Conservation (phyloP, 2,797 vertebrate genomes). For the Tympanoctomys barrerae region DNA sequence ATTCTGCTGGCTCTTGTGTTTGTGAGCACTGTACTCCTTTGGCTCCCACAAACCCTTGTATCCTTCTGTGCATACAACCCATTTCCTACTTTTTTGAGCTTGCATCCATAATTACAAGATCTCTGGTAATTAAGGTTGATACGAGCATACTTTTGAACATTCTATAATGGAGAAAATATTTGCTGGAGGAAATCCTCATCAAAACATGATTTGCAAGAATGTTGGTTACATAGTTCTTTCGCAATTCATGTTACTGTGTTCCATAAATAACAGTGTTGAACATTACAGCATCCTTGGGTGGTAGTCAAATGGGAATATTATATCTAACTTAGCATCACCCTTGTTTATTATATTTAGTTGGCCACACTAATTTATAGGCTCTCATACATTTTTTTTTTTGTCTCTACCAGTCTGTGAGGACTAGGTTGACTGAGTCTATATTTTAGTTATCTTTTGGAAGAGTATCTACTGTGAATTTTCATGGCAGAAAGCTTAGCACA, state of each 20-base stretch:
- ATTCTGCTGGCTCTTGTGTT: not conserved
- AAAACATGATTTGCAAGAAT: slow-evolving; percentile 73
- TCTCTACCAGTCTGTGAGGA: not conserved
- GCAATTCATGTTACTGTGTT: slow-evolving; percentile 54
- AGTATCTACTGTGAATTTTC: slow-evolving; percentile 34
- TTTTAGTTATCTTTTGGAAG: slow-evolving; percentile 36
- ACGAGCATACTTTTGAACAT: slow-evolving; percentile 58
- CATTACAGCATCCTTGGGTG: slow-evolving; percentile 57
- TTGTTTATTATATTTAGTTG: not conserved
- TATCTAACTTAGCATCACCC: not conserved
- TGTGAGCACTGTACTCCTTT: not conserved
- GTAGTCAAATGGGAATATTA: slow-evolving; percentile 61
- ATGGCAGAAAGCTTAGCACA: slow-evolving; percentile 29
- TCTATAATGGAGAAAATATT: slow-evolving; percentile 78
- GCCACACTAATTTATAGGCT: not conserved
- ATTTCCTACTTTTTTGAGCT: not conserved
- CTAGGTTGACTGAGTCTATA: not conserved
- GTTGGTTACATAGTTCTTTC: slow-evolving; percentile 67
- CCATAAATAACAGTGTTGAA: slow-evolving; percentile 71
- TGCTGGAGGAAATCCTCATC: slow-evolving; percentile 68
- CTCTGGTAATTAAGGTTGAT: slow-evolving; percentile 63
- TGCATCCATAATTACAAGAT: slow-evolving; percentile 46
- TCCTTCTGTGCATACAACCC: not conserved
- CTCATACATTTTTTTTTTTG: not conserved
- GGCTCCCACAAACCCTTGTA: not conserved